Evolutionary conservation across 2,113 vertebrate genomes (phyloP).

Genomic region (Zeus faber): DNA sequence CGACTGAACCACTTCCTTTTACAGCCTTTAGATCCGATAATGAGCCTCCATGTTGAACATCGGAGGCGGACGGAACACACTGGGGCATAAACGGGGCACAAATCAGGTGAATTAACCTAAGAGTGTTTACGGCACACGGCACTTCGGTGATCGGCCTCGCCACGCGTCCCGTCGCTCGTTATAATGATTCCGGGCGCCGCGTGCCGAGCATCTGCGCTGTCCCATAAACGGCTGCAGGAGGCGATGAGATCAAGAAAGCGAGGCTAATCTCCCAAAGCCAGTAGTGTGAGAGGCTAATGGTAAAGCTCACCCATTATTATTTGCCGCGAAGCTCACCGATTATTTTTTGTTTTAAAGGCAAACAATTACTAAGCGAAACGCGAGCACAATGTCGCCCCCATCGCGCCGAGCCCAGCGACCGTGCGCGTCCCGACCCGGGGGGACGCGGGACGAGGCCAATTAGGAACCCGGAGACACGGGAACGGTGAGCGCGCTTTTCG

Average conservation of each 20-base stretch:
- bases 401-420: conserved; percentile 41
- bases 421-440: conserved; percentile 13
- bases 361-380: conserved; percentile 49
- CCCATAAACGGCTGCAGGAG: conserved; percentile 41
- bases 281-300: conserved; percentile 58
- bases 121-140: conserved; percentile 59
- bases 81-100: conserved; percentile 34
- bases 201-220: conserved; percentile 20
- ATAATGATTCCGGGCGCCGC: conserved; percentile 34
- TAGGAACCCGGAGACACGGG: conserved; percentile 20
- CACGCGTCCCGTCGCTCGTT: conserved; percentile 57
- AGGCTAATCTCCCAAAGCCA: conserved; percentile 56
- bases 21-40: not conserved
- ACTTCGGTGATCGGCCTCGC: conserved; percentile 40
- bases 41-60: not conserved
- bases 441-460: conserved; percentile 27
- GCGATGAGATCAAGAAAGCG: conserved; percentile 48
- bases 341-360: conserved; percentile 56
- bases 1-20: not conserved
- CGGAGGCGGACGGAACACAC: not conserved
- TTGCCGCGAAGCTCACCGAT: conserved; percentile 49
- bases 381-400: conserved; percentile 38
- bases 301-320: conserved; percentile 42
- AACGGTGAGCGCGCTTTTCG: conserved; percentile 9
- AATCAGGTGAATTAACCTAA: conserved; percentile 69